Base-by-base conservation (phyloP, 2,888 invertebrate genomes). In the Ashinkailepas kermadecensis region DNA sequence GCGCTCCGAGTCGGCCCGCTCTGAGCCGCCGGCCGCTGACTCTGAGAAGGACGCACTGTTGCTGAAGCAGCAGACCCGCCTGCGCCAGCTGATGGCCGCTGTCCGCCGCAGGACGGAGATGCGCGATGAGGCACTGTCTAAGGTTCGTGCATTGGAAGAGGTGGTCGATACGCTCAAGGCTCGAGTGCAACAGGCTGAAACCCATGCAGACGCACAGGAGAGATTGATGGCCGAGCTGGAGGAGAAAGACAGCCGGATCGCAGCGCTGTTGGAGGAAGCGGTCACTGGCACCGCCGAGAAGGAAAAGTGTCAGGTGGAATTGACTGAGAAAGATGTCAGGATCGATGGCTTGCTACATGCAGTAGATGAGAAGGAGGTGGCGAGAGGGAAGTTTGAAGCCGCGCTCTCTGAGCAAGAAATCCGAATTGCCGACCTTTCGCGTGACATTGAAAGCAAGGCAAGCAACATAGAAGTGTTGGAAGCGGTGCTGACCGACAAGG, bases 41-140 rank as follows among this genome's bases (percentile, higher is more conserved):
- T 10, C 23, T 0, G 79, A 79, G 57, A 58, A 57, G 25, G 79
- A 79, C 58, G 23, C 79, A 23, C 58, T 79, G 79, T 58, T 79
- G 79, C 79, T 58, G 58, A 79, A 59, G 15, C 79, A 79, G 23
- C 79, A 59, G 57, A n/a, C 79, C 21, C 57, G 59, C 23, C 79
- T 79, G 57, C 57, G 57, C 9, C 79, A 79, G 79, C 58, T 59
- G 79, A 57, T 15, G 58, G 57, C 79, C 0, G 79, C 79, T 23
- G 58, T 79, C 10, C 57, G 59, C n/a, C 57, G 79, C 15, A 58
- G 79, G 11, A 79, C 79, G 6, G 79, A 57, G 23, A 23, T 25
- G 79, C 58, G 79, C 8, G 79, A 79, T 15, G 79, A 79, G 57
- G 79, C 79, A 21, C 21, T 74, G 74, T 54, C 74, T 21, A 74